phyloP scores from a whole-genome alignment of 92 coral and sea anemone genomes.

The Palythoa caribaeorum region DNA sequence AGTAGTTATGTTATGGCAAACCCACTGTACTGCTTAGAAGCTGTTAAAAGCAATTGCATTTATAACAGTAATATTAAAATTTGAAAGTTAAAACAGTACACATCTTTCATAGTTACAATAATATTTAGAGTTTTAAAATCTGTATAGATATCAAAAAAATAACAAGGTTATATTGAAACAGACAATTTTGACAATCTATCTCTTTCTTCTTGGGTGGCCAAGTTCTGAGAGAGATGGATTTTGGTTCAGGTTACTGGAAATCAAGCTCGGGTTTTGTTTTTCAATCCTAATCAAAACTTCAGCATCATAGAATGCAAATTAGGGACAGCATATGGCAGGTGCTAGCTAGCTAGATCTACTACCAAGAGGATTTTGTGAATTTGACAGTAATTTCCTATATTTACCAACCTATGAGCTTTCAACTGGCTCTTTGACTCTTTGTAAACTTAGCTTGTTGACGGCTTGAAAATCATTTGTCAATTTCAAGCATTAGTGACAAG shows the following conservation, averaged over 20 bases:
- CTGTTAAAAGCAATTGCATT: background rate
- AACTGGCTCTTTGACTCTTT: conserved; percentile 40
- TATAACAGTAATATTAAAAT: background rate
- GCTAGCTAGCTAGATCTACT: conserved; percentile 71
- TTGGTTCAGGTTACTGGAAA: background rate
- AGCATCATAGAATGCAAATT: conserved; percentile 71
- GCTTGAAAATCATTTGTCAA: conserved; percentile 24
- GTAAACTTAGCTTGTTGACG: conserved; percentile 43
- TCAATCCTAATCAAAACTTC: conserved; percentile 59
- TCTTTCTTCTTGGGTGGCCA: conserved; percentile 48
- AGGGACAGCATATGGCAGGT: conserved; percentile 63
- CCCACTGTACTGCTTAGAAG: conserved; percentile 4
- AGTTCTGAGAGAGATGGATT: background rate
- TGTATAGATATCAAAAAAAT: conserved; percentile 7
- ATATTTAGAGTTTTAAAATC: conserved; percentile 28
- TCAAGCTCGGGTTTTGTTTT: conserved; percentile 50
- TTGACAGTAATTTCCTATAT: conserved; percentile 57
- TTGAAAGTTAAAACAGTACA: background rate
- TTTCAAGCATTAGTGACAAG: background rate
- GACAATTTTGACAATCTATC: conserved; percentile 17
- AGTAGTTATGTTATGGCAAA: background rate
- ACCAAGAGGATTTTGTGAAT: conserved; percentile 67
- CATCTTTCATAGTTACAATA: background rate
- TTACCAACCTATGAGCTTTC: conserved; percentile 62
- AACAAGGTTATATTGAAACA: background rate